Conservation (phyloP, 2,888 invertebrate species). For the Lithosia quadra region DNA sequence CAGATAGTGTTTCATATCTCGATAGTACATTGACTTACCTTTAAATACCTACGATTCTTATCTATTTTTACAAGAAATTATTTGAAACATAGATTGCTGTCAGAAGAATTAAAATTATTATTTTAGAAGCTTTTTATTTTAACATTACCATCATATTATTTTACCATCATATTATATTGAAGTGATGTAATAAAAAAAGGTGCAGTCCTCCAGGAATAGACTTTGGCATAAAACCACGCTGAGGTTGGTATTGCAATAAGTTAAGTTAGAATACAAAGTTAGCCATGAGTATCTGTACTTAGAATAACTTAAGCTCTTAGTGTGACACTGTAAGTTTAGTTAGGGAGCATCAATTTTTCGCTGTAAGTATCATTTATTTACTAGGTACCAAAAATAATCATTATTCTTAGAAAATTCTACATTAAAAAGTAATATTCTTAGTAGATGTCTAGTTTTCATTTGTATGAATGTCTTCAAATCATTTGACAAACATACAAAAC, state of each 20-base stretch:
- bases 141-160: not conserved
- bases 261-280: constrained; percentile 9
- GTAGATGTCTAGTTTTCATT: not conserved
- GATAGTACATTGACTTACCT: too few relatives aligned
- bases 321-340: constrained; percentile 7
- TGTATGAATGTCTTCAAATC: not conserved
- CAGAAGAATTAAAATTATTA: not conserved
- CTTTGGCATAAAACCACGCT: not conserved
- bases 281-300: constrained; percentile 3
- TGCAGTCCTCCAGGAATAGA: not conserved
- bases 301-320: constrained; percentile 17
- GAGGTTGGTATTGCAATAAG: constrained; percentile 2
- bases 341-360: not conserved
- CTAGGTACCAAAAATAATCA: not conserved
- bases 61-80: too few relatives aligned
- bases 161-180: not conserved
- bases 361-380: not conserved
- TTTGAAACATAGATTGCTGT: not conserved
- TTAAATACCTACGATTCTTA: too few relatives aligned
- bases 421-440: not conserved
- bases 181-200: not conserved
- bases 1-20: too few relatives aligned
- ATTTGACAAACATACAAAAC: too few relatives aligned
- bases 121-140: not conserved
- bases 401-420: not conserved